phyloP scores from a whole-genome alignment of 2,888 invertebrate genomes.

The Pterostichus madidus region DNA sequence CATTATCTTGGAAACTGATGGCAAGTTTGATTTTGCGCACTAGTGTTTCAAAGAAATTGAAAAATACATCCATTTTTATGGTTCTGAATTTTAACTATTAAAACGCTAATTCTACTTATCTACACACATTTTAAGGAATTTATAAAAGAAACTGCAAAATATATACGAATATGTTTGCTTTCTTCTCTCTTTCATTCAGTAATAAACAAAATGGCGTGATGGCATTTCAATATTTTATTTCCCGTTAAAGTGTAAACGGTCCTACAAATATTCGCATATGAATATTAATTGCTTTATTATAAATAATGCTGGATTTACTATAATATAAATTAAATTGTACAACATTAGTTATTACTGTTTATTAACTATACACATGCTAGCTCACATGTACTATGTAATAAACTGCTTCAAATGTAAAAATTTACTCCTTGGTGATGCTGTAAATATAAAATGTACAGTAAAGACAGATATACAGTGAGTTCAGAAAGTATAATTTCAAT shows the following conservation, averaged over 20 bases:
- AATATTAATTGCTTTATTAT: conserved; percentile 14
- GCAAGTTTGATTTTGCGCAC: too few relatives aligned
- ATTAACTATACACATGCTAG: conserved; percentile 6
- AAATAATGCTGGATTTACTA: conserved; percentile 23
- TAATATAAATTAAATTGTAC: conserved; percentile 33
- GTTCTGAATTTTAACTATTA: background rate
- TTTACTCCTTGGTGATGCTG: background rate
- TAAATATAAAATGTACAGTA: background rate
- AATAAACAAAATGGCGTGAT: background rate
- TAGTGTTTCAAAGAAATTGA: too few relatives aligned
- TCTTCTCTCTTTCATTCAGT: background rate
- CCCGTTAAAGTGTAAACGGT: background rate
- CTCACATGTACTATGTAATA: background rate
- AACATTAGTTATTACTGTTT: conserved; percentile 24
- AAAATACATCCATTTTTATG: background rate
- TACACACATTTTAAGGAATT: too few relatives aligned
- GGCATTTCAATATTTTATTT: background rate
- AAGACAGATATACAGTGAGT: too few relatives aligned
- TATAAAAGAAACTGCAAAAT: too few relatives aligned
- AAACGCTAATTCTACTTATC: too few relatives aligned
- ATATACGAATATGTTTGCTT: too few relatives aligned
- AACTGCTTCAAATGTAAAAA: conserved; percentile 15
- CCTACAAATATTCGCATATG: background rate
- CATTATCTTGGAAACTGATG: too few relatives aligned
- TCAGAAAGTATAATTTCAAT: too few relatives aligned